These are phyloP conservation scores for Reticulitermes speratus DNA, from an alignment of 1,140 invertebrate species.

Conservation along the genomic window DNA sequence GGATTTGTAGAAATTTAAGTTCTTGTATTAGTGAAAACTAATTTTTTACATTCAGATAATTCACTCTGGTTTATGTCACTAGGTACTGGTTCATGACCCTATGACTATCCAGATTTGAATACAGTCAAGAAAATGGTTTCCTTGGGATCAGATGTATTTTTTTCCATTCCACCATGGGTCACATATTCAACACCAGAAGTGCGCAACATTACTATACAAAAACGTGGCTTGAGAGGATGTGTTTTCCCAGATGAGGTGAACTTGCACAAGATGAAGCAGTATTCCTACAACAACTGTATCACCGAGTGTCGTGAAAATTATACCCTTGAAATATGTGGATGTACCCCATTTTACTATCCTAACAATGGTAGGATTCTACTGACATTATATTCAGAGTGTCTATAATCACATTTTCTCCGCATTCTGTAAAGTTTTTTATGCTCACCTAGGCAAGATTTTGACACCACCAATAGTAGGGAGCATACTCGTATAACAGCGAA, in stretches of 20 bases:
- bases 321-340: conserved; percentile 53
- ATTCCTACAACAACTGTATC: conserved; percentile 65
- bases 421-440: no score
- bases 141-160: conserved; percentile 54
- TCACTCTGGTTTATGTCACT: conserved; percentile 24
- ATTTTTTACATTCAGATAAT: no score
- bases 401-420: no score
- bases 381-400: no score
- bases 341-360: conserved; percentile 57
- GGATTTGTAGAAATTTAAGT: no score
- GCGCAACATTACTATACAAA: conserved; percentile 45
- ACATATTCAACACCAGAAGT: conserved; percentile 58
- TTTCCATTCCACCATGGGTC: conserved; percentile 57
- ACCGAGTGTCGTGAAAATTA: conserved; percentile 53
- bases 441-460: no score
- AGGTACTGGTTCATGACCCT: conserved; percentile 63
- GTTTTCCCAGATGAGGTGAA: conserved; percentile 56
- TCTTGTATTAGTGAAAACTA: no score
- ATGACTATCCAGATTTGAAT: conserved; percentile 59
- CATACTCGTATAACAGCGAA: no score
- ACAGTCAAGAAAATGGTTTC: conserved; percentile 55
- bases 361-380: conserved; percentile 48
- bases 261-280: conserved; percentile 47
- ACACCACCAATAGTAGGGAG: no score
- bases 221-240: conserved; percentile 50